Conservation (phyloP, 2,113 vertebrate genomes). For the Plestiodon gilberti region DNA sequence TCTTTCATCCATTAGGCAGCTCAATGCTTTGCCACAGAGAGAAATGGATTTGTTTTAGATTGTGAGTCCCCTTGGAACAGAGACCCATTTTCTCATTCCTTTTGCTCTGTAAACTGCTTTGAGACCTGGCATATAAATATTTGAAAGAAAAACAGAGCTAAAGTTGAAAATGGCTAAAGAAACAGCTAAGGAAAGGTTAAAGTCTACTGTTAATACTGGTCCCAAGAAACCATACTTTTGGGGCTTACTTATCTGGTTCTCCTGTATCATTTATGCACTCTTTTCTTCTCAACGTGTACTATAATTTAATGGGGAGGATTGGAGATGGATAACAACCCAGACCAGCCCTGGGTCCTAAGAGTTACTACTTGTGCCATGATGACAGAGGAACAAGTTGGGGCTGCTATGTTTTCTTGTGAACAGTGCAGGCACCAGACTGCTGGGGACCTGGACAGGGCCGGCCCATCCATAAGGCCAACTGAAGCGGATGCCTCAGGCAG, state of each 20-base stretch:
- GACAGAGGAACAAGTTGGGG: background rate
- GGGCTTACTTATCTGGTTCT: background rate
- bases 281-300: background rate
- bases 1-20: background rate
- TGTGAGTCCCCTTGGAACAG: too few species aligned
- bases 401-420: background rate
- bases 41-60: background rate
- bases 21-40: background rate
- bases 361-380: background rate
- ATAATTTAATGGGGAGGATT: background rate
- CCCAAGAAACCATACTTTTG: too few species aligned
- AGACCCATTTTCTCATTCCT: too few species aligned
- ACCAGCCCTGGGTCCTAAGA: background rate
- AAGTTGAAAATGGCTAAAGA: background rate
- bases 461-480: too few species aligned
- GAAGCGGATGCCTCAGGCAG: too few species aligned
- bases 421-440: too few species aligned
- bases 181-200: too few species aligned
- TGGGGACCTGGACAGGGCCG: too few species aligned
- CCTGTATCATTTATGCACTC: background rate
- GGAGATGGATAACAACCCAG: background rate
- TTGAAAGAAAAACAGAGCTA: background rate
- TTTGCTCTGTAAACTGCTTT: too few species aligned
- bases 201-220: too few species aligned
- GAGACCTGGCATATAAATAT: too few species aligned